These are phyloP conservation scores for Blennius ocellaris DNA, from an alignment of 2,113 vertebrate species.

Conservation along the genomic window DNA sequence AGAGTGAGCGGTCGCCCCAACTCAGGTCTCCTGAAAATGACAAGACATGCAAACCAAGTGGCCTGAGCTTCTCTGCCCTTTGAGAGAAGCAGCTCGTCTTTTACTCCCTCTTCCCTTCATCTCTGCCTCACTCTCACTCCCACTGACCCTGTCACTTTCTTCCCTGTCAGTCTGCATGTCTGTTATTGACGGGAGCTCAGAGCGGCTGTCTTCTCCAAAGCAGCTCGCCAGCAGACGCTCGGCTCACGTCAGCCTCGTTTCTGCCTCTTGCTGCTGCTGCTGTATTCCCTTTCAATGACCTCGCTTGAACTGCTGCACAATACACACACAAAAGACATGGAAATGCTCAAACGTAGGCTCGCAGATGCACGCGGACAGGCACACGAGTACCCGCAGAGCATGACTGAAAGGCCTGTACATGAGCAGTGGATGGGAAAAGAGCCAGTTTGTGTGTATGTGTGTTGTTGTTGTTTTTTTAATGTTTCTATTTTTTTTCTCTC, in stretches of 20 bases:
- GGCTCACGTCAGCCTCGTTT: slow-evolving; percentile 50
- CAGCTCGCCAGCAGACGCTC: slow-evolving; percentile 57
- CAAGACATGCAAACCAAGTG: slow-evolving; percentile 50
- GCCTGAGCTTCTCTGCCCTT: slow-evolving; percentile 32
- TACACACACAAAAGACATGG: slow-evolving; percentile 45
- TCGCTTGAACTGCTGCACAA: slow-evolving; percentile 37
- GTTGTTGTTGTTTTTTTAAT: slow-evolving; percentile 6
- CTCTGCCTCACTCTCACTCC: slow-evolving; percentile 21
- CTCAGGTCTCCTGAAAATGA: slow-evolving; percentile 40
- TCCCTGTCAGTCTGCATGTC: slow-evolving; percentile 47
- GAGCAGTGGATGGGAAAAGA: slow-evolving; percentile 40
- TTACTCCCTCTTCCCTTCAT: slow-evolving; percentile 25
- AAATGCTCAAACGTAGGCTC: slow-evolving; percentile 43
- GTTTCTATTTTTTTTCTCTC: slow-evolving; percentile 14
- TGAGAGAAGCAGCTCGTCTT: slow-evolving; percentile 40
- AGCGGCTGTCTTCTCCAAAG: slow-evolving; percentile 59
- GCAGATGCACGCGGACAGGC: not conserved
- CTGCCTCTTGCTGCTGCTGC: slow-evolving; percentile 14
- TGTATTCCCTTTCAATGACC: slow-evolving; percentile 61
- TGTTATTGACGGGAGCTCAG: slow-evolving; percentile 70
- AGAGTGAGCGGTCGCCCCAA: slow-evolving; percentile 17
- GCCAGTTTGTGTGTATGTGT: slow-evolving; percentile 34
- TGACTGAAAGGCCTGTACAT: slow-evolving; percentile 40
- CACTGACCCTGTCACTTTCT: slow-evolving; percentile 55
- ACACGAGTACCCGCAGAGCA: slow-evolving; percentile 5